Evolutionary conservation across 2,797 vertebrate genomes (phyloP).

Genomic region (Amazona finschi): DNA sequence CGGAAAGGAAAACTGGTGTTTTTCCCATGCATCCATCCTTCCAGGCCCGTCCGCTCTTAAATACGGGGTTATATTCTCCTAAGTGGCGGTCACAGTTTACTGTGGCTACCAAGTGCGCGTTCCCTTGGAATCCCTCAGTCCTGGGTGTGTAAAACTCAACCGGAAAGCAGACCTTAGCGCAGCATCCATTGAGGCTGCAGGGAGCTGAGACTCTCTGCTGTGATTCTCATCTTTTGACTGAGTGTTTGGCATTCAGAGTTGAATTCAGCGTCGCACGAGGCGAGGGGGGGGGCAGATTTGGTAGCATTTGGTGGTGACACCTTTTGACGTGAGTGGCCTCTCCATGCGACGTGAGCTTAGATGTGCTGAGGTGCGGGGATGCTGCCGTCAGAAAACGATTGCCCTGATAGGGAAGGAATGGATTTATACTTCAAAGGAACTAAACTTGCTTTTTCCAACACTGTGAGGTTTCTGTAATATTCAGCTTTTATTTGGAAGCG

Average conservation of each 20-base stretch:
- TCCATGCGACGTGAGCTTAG: background rate
- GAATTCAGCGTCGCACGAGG: conserved; percentile 1
- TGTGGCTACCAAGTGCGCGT: background rate
- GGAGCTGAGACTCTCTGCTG: background rate
- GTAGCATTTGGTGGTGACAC: conserved; percentile 10
- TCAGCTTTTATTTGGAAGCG: conserved; percentile 79
- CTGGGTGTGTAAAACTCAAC: background rate
- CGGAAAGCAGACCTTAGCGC: background rate
- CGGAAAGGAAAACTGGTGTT: background rate
- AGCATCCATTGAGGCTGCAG: background rate
- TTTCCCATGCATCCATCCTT: background rate
- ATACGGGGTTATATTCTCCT: background rate
- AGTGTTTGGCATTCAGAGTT: background rate
- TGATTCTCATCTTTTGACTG: conserved; percentile 62
- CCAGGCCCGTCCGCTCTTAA: background rate
- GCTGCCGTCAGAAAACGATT: conserved; percentile 37
- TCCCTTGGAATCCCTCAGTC: background rate
- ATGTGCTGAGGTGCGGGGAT: conserved; percentile 22
- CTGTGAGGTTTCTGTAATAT: conserved; percentile 74
- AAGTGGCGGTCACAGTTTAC: background rate
- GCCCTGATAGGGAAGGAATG: conserved; percentile 49
- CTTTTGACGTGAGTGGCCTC: background rate
- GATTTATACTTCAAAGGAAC: conserved; percentile 60
- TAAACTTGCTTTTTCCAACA: conserved; percentile 73
- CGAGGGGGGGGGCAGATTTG: background rate